Percentiles rank a stretch among this genome's conserved stretches.
These are phyloP conservation scores for Tetraneura akinire DNA, from an alignment of 1,140 invertebrate species.

Conservation along the genomic window DNA sequence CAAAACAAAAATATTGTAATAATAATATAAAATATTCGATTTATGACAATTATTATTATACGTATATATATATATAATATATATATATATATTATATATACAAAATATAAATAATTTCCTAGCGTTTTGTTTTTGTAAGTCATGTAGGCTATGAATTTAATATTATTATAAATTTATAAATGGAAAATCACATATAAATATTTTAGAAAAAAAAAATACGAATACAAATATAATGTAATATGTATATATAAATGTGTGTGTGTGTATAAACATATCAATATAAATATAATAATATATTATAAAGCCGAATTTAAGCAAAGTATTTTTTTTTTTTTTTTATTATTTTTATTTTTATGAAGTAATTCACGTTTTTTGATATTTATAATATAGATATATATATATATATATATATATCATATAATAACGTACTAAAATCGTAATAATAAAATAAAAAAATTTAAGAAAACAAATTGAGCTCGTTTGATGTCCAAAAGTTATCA, in stretches of 20 bases:
- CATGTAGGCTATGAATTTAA: slow-evolving; percentile 41
- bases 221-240: neutral
- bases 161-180: too few relatives aligned
- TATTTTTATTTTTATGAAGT: too few relatives aligned
- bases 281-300: neutral
- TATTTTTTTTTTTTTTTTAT: too few relatives aligned
- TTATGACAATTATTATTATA: neutral
- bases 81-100: slow-evolving; percentile 20
- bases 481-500: slow-evolving; percentile 45
- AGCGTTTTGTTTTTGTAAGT: slow-evolving; percentile 41
- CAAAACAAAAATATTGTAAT: slow-evolving; percentile 45
- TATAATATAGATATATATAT: neutral
- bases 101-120: slow-evolving; percentile 52
- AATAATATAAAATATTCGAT: slow-evolving; percentile 49
- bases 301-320: slow-evolving; percentile 16
- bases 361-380: slow-evolving; percentile 16
- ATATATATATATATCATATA: too few relatives aligned
- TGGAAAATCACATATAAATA: too few relatives aligned
- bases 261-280: too few relatives aligned
- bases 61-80: too few relatives aligned
- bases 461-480: slow-evolving; percentile 41
- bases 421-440: too few relatives aligned
- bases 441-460: neutral
- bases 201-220: slow-evolving; percentile 15
- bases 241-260: slow-evolving; percentile 7